phyloP scores from a whole-genome alignment of 2,888 invertebrate genomes.

The Catotricha subobsoleta region DNA sequence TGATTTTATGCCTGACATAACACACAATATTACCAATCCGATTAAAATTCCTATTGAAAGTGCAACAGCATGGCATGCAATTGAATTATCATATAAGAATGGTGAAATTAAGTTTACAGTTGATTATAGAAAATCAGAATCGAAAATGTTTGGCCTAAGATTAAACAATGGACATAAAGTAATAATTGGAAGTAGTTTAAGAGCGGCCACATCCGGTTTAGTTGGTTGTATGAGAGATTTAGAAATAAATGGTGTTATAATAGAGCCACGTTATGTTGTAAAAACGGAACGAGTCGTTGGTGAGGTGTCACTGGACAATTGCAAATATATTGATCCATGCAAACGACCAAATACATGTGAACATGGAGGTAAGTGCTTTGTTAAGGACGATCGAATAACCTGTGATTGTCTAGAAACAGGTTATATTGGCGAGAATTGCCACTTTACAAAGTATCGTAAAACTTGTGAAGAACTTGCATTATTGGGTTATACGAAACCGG shows the following conservation, averaged over 20 bases:
- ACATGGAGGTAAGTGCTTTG: constrained; percentile 79
- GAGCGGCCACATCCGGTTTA: constrained; percentile 52
- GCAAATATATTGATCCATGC: constrained; percentile 77
- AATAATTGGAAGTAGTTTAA: constrained; percentile 63
- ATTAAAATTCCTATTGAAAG: constrained; percentile 67
- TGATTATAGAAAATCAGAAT: constrained; percentile 55
- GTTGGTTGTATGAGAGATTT: constrained; percentile 87
- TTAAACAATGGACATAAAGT: constrained; percentile 52
- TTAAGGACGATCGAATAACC: constrained; percentile 68
- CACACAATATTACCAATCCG: constrained; percentile 58
- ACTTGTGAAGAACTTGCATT: constrained; percentile 85
- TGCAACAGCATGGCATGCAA: constrained; percentile 65
- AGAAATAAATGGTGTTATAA: constrained; percentile 58
- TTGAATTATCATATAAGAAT: constrained; percentile 57
- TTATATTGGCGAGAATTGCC: constrained; percentile 85
- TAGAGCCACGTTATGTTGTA: constrained; percentile 65
- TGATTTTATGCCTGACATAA: constrained; percentile 54
- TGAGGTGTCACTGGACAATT: constrained; percentile 78
- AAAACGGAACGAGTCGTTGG: constrained; percentile 71
- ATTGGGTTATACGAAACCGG: constrained; percentile 72
- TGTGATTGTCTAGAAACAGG: constrained; percentile 84
- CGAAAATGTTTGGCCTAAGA: constrained; percentile 43
- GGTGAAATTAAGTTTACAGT: constrained; percentile 57
- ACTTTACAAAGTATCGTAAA: constrained; percentile 78
- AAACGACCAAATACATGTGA: constrained; percentile 80